These are phyloP conservation scores for Oncorhynchus masou DNA, from an alignment of 2,113 vertebrate species.

Conservation along the genomic window DNA sequence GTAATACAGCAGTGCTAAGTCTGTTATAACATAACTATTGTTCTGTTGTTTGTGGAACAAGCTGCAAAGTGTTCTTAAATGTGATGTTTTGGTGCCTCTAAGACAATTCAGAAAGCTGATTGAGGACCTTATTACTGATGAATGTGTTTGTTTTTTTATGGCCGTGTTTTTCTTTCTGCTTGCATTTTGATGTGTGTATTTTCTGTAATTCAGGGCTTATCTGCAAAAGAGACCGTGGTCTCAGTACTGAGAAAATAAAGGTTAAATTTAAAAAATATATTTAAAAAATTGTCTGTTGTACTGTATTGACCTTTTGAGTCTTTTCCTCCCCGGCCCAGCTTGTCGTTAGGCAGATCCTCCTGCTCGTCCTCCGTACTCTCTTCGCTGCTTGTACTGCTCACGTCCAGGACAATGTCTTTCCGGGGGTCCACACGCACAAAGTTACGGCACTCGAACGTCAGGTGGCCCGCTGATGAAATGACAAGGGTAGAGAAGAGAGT, in stretches of 20 bases:
- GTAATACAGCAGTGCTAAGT: not conserved
- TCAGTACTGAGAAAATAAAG: too few relatives aligned
- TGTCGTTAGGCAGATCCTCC: conserved; percentile 69
- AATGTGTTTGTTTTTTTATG: too few relatives aligned
- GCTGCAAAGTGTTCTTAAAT: too few relatives aligned
- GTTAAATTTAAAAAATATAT: too few relatives aligned
- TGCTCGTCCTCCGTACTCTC: conserved; percentile 83
- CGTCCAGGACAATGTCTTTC: conserved; percentile 97
- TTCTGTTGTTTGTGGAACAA: too few relatives aligned
- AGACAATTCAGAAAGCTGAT: too few relatives aligned
- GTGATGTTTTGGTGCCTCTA: too few relatives aligned
- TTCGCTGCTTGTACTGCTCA: conserved; percentile 96
- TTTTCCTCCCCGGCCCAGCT: conserved; percentile 71
- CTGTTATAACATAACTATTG: not conserved
- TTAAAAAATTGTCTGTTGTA: not conserved
- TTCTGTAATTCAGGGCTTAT: too few relatives aligned
- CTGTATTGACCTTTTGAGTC: conserved; percentile 68
- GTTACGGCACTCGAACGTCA: conserved; percentile 97
- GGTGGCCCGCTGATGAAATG: conserved; percentile 86
- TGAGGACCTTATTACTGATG: too few relatives aligned
- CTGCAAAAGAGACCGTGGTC: too few relatives aligned
- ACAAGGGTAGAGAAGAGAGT: not conserved
- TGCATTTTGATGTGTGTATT: too few relatives aligned
- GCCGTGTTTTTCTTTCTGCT: too few relatives aligned
- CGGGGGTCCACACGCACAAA: conserved; percentile 96